Conservation (phyloP, 2,113 vertebrate species). For the Alosa alosa region DNA sequence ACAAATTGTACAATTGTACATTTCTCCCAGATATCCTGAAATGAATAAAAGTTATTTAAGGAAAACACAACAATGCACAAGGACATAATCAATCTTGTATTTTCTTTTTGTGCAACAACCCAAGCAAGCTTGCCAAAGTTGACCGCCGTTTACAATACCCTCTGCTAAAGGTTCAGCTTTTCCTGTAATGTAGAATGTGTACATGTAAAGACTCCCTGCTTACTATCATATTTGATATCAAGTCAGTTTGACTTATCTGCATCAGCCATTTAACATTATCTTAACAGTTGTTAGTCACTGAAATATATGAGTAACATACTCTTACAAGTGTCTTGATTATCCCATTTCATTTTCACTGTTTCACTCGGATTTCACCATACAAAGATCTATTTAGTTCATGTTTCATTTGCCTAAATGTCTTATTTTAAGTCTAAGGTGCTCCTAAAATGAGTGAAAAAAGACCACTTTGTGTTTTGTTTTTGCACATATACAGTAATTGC, state of each 20-base stretch:
- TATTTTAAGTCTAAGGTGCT: not conserved
- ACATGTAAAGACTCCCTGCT: constrained; percentile 7
- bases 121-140: constrained; percentile 49
- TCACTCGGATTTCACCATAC: not conserved
- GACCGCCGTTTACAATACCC: constrained; percentile 7
- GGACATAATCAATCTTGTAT: constrained; percentile 45
- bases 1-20: constrained; percentile 71
- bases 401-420: not conserved
- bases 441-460: not conserved
- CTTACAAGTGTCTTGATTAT: not conserved
- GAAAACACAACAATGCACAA: constrained; percentile 54
- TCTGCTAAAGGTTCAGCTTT: constrained; percentile 2
- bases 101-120: constrained; percentile 37
- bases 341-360: not conserved
- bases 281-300: not conserved
- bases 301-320: constrained; percentile 12
- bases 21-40: constrained; percentile 78
- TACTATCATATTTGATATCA: constrained; percentile 17
- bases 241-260: constrained; percentile 10
- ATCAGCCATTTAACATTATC: not conserved
- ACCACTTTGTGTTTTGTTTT: not conserved
- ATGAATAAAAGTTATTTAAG: constrained; percentile 83
- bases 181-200: constrained; percentile 12
- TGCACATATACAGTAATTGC: not conserved
- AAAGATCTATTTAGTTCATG: not conserved